phyloP scores from a whole-genome alignment of 2,888 invertebrate species.

The Ecliptopera silaceata region DNA sequence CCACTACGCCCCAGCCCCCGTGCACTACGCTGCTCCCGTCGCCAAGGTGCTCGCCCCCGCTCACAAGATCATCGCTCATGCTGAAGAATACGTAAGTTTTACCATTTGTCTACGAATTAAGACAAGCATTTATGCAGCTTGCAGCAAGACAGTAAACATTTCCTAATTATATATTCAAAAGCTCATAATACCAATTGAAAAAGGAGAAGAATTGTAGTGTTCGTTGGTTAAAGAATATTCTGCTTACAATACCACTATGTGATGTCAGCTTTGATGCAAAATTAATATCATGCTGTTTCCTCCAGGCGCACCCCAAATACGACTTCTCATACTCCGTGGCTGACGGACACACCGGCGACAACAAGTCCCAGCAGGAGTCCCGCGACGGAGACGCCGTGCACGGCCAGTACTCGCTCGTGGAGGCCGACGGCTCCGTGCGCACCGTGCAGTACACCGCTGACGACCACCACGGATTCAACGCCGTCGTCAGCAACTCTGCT shows the following conservation, averaged over 20 bases:
- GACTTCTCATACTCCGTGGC: slow-evolving; percentile 82
- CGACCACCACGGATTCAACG: slow-evolving; percentile 79
- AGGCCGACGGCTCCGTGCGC: slow-evolving; percentile 80
- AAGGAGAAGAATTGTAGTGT: too few species aligned
- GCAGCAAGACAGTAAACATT: too few species aligned
- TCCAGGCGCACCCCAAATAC: slow-evolving; percentile 83
- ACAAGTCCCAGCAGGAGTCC: slow-evolving; percentile 83
- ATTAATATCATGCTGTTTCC: background rate
- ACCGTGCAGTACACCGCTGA: slow-evolving; percentile 81
- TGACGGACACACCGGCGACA: slow-evolving; percentile 83
- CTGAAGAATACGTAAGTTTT: slow-evolving; percentile 64
- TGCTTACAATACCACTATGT: too few species aligned
- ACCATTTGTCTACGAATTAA: background rate
- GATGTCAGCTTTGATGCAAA: too few species aligned
- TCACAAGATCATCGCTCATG: slow-evolving; percentile 49
- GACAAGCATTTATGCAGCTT: too few species aligned
- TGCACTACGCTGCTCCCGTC: slow-evolving; percentile 47
- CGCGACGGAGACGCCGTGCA: slow-evolving; percentile 85
- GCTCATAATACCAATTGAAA: too few species aligned
- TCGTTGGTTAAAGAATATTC: too few species aligned
- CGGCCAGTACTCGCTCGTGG: slow-evolving; percentile 74
- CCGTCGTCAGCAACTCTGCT: slow-evolving; percentile 68
- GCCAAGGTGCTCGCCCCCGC: slow-evolving; percentile 50
- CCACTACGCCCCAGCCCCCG: slow-evolving; percentile 44
- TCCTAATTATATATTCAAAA: too few species aligned